Conservation (phyloP, 2,113 vertebrate genomes). For the Megaptera novaeangliae region DNA sequence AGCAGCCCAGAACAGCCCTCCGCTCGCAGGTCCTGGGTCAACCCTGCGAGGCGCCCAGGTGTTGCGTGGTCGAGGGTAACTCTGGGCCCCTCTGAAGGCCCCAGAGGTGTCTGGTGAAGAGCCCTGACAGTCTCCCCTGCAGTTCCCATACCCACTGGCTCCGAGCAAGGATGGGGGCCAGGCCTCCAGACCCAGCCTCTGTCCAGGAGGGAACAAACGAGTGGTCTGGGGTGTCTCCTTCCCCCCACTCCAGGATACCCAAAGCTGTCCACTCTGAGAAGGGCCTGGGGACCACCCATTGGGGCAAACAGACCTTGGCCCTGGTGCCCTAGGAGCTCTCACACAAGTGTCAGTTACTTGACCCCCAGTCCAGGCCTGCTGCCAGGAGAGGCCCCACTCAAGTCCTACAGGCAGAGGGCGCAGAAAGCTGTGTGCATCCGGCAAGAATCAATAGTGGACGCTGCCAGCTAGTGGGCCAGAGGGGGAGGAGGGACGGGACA, state of each 20-base stretch:
- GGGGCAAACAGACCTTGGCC: background rate
- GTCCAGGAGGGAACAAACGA: background rate
- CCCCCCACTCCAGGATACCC: background rate
- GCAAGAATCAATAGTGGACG: background rate
- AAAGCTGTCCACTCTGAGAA: background rate
- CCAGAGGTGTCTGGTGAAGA: background rate
- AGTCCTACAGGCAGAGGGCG: background rate
- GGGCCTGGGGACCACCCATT: background rate
- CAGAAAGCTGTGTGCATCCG: background rate
- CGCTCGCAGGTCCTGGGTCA: background rate
- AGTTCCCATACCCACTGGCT: background rate
- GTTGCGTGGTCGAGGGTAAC: background rate
- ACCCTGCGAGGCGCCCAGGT: background rate
- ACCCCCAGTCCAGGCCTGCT: background rate
- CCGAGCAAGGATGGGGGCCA: background rate
- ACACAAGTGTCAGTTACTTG: background rate
- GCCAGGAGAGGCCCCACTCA: background rate
- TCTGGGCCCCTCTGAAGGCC: background rate
- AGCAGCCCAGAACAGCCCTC: background rate
- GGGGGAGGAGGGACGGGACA: accelerated
- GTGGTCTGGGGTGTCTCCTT: background rate
- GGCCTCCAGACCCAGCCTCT: background rate
- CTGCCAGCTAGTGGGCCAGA: background rate
- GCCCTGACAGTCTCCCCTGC: background rate
- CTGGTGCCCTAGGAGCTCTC: background rate